Conservation (phyloP, 2,797 vertebrate species). For the Buceros bicornis region DNA sequence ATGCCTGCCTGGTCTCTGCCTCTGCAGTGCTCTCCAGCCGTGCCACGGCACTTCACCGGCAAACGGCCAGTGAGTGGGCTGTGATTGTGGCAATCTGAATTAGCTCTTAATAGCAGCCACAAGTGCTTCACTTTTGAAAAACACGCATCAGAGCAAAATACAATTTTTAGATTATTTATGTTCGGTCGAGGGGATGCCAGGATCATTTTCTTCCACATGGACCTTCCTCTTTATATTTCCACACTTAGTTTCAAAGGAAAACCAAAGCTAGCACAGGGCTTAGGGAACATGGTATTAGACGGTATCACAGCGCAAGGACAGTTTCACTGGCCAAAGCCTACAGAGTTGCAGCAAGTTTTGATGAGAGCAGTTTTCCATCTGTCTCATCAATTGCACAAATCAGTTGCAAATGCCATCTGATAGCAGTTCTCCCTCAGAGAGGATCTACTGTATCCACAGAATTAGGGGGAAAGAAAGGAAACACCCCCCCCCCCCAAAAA, state of each 20-base stretch:
- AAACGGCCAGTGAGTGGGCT: neutral
- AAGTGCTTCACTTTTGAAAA: conserved; percentile 41
- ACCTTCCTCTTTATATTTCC: neutral
- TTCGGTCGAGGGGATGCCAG: neutral
- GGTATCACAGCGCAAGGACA: conserved; percentile 20
- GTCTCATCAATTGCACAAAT: conserved; percentile 50
- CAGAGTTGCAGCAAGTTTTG: neutral
- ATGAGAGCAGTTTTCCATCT: conserved; percentile 65
- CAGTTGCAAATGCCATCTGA: neutral
- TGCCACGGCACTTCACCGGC: neutral
- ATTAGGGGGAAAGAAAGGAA: neutral
- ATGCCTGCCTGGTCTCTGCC: neutral
- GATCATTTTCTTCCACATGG: neutral
- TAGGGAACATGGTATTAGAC: neutral
- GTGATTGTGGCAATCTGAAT: conserved; percentile 6
- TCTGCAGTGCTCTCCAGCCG: neutral
- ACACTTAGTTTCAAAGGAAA: conserved; percentile 10
- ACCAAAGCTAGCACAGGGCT: neutral
- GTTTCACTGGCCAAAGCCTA: neutral
- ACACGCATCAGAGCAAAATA: conserved; percentile 18
- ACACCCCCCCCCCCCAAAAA: neutral
- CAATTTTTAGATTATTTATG: neutral
- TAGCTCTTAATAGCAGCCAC: conserved; percentile 41
- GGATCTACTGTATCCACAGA: neutral
- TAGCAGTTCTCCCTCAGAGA: neutral